A percentile compares a stretch with the other conserved stretches of the same genome.
phyloP scores from a whole-genome alignment of 1,140 invertebrate genomes.

The Laupala kohalensis region DNA sequence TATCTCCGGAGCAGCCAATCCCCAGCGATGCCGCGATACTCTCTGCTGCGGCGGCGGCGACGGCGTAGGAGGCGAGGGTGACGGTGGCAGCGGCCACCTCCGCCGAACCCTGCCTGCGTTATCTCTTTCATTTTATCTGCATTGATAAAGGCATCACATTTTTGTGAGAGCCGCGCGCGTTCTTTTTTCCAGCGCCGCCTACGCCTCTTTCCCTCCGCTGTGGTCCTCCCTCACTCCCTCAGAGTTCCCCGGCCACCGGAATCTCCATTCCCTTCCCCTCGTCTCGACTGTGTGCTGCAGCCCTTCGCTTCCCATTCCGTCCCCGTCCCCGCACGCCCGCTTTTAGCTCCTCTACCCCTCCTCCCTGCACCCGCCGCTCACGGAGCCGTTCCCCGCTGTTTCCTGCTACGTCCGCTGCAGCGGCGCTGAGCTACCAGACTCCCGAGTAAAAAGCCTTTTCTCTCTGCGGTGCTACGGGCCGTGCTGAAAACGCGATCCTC shows the following conservation, averaged over 20 bases:
- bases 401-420: neutral
- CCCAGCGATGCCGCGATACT: neutral
- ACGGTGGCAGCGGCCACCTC: neutral
- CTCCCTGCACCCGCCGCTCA: too few relatives aligned
- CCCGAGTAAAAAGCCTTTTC: neutral
- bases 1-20: neutral
- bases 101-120: neutral
- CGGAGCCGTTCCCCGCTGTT: too few relatives aligned
- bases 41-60: too few relatives aligned
- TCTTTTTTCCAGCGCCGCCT: neutral
- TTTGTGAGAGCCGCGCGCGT: neutral
- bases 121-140: neutral
- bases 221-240: neutral
- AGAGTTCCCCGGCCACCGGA: too few relatives aligned
- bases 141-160: neutral
- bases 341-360: too few relatives aligned
- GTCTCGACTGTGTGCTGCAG: neutral
- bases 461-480: neutral
- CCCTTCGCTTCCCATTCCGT: too few relatives aligned
- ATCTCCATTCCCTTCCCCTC: neutral
- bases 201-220: neutral
- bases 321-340: too few relatives aligned
- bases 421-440: neutral
- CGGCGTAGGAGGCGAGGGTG: too few relatives aligned
- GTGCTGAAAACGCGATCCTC: neutral